Conservation (phyloP, 2,113 vertebrate genomes). For the Neofelis nebulosa region DNA sequence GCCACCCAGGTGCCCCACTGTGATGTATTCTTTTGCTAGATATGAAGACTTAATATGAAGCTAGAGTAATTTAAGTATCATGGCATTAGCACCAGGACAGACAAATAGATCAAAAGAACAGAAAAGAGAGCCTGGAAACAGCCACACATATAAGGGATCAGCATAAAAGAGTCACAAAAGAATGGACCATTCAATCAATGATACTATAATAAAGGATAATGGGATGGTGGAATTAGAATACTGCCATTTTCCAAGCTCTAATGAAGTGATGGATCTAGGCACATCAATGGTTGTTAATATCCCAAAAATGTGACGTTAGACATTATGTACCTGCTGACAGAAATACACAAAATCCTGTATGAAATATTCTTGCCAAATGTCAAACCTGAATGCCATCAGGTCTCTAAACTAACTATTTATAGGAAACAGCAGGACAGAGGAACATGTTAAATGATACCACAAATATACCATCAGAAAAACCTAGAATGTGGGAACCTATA, state of each 20-base stretch:
- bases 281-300: not conserved
- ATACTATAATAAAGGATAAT: not conserved
- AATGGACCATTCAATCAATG: not conserved
- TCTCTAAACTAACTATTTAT: not conserved
- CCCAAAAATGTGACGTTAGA: not conserved
- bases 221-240: not conserved
- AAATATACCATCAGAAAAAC: not conserved
- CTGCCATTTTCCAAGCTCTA: not conserved
- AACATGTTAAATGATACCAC: not conserved
- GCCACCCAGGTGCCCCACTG: too few relatives aligned
- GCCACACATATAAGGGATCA: not conserved
- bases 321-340: not conserved
- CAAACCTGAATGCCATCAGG: not conserved
- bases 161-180: not conserved
- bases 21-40: not conserved
- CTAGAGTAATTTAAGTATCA: not conserved
- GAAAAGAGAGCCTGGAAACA: not conserved
- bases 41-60: not conserved
- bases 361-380: not conserved
- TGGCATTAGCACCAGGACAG: not conserved
- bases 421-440: not conserved
- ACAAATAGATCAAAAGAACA: not conserved
- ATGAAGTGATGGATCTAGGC: not conserved
- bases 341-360: not conserved
- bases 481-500: not conserved